Conservation (phyloP, 2,113 vertebrate genomes). For the Clarias gariepinus region DNA sequence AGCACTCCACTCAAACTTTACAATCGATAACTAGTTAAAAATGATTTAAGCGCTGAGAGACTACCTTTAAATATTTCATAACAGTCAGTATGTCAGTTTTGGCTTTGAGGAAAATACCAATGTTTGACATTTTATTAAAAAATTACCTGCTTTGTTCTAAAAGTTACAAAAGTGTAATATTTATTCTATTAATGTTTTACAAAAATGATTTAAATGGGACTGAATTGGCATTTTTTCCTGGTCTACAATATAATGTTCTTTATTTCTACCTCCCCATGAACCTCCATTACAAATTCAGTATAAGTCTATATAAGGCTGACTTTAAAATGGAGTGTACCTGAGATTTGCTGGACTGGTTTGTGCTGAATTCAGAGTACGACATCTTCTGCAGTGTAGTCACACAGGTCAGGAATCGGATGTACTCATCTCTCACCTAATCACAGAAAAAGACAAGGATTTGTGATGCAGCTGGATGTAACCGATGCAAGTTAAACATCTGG, state of each 20-base stretch:
- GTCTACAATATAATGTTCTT: background rate
- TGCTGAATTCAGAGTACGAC: conserved; percentile 72
- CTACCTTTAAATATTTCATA: background rate
- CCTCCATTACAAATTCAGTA: background rate
- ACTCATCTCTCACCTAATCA: conserved; percentile 79
- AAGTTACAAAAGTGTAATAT: background rate
- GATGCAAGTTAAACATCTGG: background rate
- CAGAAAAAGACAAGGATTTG: conserved; percentile 48
- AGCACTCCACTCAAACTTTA: background rate
- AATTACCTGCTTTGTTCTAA: background rate
- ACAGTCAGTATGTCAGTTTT: background rate
- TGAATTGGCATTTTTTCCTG: background rate
- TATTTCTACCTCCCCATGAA: background rate
- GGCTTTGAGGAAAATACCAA: background rate
- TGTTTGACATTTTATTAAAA: background rate
- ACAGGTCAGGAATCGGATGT: conserved; percentile 64
- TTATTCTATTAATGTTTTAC: background rate
- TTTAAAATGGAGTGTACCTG: conserved; percentile 51
- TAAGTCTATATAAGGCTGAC: background rate
- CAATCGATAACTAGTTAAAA: background rate
- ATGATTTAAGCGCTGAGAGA: background rate
- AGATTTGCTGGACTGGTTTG: conserved; percentile 63
- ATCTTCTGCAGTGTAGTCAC: conserved; percentile 58
- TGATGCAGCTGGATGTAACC: background rate
- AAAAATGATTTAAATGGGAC: background rate